Percentiles rank a stretch among this genome's conserved stretches.
Evolutionary conservation across 2,888 invertebrate species (phyloP).

Genomic region (Trachelus troglodyta): DNA sequence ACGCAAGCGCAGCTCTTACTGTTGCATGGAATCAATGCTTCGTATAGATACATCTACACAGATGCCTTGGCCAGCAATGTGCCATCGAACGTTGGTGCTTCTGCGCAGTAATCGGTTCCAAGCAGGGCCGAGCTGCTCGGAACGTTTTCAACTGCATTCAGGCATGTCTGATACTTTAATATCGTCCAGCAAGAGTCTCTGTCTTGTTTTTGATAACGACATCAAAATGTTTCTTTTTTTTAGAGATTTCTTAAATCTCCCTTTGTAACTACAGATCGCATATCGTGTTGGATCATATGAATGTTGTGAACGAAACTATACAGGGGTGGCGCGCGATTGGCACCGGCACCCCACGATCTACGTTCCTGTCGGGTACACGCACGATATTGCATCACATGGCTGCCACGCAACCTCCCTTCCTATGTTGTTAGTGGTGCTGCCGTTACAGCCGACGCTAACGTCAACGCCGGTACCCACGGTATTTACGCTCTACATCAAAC

Average conservation of each 20-base stretch:
- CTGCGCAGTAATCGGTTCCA: conserved; percentile 22
- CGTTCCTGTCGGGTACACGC: conserved; percentile 45
- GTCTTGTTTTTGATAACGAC: background rate
- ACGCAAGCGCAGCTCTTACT: conserved; percentile 1
- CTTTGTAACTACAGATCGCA: background rate
- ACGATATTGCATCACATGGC: conserved; percentile 48
- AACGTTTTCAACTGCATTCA: background rate
- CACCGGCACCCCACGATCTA: conserved; percentile 10
- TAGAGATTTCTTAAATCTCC: background rate
- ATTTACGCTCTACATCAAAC: background rate
- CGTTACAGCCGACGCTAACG: background rate
- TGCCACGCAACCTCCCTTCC: conserved; percentile 39
- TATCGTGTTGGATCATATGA: background rate
- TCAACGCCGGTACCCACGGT: background rate
- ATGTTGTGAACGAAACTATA: background rate
- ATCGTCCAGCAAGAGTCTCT: background rate
- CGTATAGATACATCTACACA: conserved; percentile 16
- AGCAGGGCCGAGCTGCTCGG: conserved; percentile 24
- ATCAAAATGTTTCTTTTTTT: background rate
- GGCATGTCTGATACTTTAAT: background rate
- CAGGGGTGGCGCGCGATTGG: background rate
- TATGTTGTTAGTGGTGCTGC: conserved; percentile 14
- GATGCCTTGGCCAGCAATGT: conserved; percentile 13
- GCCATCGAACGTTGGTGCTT: conserved; percentile 19
- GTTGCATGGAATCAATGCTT: conserved; percentile 29